Conservation (phyloP, 1,140 invertebrate genomes). For the Ephestia elutella region DNA sequence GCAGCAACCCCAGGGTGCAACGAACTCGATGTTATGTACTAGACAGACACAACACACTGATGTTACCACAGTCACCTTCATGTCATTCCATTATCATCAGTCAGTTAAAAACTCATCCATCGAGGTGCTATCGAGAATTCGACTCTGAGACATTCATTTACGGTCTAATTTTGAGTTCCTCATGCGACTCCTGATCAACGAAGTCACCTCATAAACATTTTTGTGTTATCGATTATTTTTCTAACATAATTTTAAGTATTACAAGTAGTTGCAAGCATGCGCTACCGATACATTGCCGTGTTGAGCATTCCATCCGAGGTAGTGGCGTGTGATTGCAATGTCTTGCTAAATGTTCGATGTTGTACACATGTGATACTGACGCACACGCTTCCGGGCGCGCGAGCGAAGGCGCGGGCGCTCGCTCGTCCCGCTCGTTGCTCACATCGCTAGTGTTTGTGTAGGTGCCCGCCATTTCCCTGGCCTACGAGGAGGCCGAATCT, state of each 20-base stretch:
- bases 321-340: conserved; percentile 44
- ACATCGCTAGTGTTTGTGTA: conserved; percentile 77
- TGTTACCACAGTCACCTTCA: conserved; percentile 43
- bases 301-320: background rate
- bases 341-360: conserved; percentile 62
- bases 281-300: conserved; percentile 17
- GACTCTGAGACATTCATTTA: conserved; percentile 17
- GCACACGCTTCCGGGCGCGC: conserved; percentile 45
- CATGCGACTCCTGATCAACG: conserved; percentile 28
- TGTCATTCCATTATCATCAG: conserved; percentile 41
- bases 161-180: conserved; percentile 38
- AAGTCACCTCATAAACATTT: conserved; percentile 57
- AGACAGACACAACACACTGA: conserved; percentile 56
- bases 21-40: background rate
- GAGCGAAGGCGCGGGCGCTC: conserved; percentile 11
- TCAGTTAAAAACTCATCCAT: conserved; percentile 25
- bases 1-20: background rate
- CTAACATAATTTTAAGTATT: conserved; percentile 53
- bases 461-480: conserved; percentile 99
- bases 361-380: conserved; percentile 52
- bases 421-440: conserved; percentile 41
- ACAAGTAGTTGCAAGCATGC: conserved; percentile 46
- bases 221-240: conserved; percentile 52
- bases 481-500: conserved; percentile 99
- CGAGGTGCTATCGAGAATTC: background rate